A percentile compares a stretch with the other conserved stretches of the same genome.
Conservation (phyloP, 2,797 vertebrate genomes). For the Oceanodroma leucorhoa region DNA sequence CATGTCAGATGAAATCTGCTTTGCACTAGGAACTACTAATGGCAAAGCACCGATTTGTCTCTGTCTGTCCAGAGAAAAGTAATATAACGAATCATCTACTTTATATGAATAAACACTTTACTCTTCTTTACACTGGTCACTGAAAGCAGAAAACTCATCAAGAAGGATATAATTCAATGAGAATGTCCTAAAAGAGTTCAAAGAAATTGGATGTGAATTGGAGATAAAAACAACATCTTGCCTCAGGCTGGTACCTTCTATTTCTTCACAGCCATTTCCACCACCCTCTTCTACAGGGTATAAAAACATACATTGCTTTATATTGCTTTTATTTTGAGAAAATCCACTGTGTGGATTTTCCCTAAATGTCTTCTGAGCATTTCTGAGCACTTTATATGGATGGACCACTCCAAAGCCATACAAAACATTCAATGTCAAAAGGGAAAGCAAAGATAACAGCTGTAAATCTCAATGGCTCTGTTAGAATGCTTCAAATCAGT, state of each 20-base stretch:
- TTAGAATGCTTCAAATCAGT: not conserved
- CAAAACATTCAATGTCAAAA: not conserved
- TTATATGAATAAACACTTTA: not conserved
- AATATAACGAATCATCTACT: not conserved
- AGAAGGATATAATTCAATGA: not conserved
- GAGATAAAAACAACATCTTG: not conserved
- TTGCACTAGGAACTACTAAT: not conserved
- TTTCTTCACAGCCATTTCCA: not conserved
- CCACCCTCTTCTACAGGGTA: not conserved
- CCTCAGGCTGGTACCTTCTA: not conserved
- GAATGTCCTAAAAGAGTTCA: not conserved
- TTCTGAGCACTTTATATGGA: not conserved
- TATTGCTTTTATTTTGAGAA: not conserved
- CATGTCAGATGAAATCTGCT: not conserved
- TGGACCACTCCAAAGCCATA: not conserved
- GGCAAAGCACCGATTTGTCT: not conserved
- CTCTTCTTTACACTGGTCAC: not conserved
- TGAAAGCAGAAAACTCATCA: not conserved
- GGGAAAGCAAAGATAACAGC: not conserved
- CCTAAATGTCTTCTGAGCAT: not conserved
- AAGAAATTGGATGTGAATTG: not conserved
- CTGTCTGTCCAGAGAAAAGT: not conserved
- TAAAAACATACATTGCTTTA: not conserved
- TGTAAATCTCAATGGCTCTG: not conserved
- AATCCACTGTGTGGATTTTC: not conserved